phyloP scores from a whole-genome alignment of 2,113 vertebrate species.

The Noctilio leporinus region DNA sequence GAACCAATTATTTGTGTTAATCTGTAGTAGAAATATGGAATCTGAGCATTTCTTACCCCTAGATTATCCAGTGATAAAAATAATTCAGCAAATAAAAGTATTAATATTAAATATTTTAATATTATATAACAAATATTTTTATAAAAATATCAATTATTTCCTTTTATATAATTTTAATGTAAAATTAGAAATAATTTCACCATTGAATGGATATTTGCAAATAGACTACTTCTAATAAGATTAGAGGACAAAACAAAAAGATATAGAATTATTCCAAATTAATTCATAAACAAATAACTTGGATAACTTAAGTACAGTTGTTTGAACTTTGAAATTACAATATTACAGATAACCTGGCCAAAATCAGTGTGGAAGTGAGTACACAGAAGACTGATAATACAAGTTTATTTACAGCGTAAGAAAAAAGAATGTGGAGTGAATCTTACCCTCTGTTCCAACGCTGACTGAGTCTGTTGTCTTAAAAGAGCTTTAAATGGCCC shows the following conservation, averaged over 20 bases:
- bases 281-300: slow-evolving; percentile 5
- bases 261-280: neutral
- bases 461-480: slow-evolving; percentile 95
- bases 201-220: neutral
- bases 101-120: slow-evolving; percentile 8
- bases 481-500: slow-evolving; percentile 94
- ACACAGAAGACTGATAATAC: neutral
- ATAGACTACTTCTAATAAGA: slow-evolving; percentile 5
- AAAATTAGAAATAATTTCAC: neutral
- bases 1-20: neutral
- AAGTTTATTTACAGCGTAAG: neutral
- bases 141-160: neutral
- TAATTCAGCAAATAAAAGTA: neutral
- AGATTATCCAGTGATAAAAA: neutral
- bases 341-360: neutral
- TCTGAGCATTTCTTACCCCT: neutral
- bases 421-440: neutral
- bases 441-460: slow-evolving; percentile 96
- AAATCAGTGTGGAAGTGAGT: neutral
- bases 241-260: neutral
- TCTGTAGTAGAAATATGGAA: neutral
- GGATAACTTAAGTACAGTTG: neutral
- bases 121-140: neutral
- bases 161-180: neutral
- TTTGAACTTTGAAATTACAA: neutral